Evolutionary conservation across 2,113 vertebrate species (phyloP).

Genomic region (Oreamnos americanus): DNA sequence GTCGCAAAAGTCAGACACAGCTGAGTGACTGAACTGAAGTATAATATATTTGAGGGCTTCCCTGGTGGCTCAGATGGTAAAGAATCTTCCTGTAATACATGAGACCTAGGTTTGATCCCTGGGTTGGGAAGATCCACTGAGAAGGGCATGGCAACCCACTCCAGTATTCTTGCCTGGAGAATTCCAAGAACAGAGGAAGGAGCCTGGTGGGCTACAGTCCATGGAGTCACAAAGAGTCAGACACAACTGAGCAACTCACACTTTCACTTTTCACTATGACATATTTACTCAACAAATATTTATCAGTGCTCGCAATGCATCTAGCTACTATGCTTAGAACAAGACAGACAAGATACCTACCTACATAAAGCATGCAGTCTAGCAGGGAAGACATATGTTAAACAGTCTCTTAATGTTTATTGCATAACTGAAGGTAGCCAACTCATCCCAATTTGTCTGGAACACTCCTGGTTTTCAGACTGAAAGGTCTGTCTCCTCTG

Average conservation of each 20-base stretch:
- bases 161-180: not conserved
- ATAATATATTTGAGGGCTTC: not conserved
- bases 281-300: not conserved
- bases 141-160: not conserved
- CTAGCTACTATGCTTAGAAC: not conserved
- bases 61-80: not conserved
- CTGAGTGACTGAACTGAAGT: not conserved
- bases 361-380: not conserved
- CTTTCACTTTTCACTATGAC: not conserved
- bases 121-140: not conserved
- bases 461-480: not conserved
- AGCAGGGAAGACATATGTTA: not conserved
- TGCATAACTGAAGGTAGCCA: not conserved
- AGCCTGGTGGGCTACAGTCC: not conserved
- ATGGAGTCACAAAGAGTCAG: not conserved
- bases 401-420: not conserved
- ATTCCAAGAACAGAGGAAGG: not conserved
- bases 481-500: accelerated
- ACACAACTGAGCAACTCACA: not conserved
- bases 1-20: not conserved
- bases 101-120: not conserved
- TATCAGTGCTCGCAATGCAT: not conserved
- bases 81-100: not conserved
- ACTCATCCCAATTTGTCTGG: not conserved
- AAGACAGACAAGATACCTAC: not conserved